A percentile compares a stretch with the other conserved stretches of the same genome.
Conservation (phyloP, 1,140 invertebrate genomes). For the Popillia japonica region DNA sequence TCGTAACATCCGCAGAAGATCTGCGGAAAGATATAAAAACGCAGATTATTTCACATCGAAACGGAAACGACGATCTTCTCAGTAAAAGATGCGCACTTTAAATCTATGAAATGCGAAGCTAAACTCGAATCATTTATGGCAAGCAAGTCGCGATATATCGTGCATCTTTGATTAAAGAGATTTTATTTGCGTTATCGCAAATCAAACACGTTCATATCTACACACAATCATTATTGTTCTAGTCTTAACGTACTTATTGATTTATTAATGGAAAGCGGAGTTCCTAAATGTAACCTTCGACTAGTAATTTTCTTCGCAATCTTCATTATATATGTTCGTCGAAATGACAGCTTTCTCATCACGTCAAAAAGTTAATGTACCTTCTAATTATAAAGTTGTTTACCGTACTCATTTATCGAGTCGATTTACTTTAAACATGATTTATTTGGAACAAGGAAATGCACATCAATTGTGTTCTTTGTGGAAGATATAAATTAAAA, state of each 20-base stretch:
- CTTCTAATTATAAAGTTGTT: no score
- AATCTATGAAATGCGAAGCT: not conserved
- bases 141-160: not conserved
- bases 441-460: no score
- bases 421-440: no score
- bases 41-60: not conserved
- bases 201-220: constrained; percentile 4
- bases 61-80: not conserved
- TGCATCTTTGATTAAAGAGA: constrained; percentile 6
- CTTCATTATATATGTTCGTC: no score
- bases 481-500: no score
- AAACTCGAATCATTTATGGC: not conserved
- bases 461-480: no score
- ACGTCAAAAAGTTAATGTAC: no score
- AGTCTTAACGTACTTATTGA: not conserved
- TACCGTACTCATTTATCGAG: no score
- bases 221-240: not conserved
- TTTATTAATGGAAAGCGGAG: not conserved
- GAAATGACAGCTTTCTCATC: no score
- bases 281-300: not conserved
- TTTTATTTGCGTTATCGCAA: not conserved
- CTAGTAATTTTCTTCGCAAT: not conserved
- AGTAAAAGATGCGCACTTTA: not conserved
- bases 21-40: not conserved
- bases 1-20: not conserved